A percentile compares a stretch with the other conserved stretches of the same genome.
Conservation (phyloP, 2,113 vertebrate species). For the Ceyx melanurus region DNA sequence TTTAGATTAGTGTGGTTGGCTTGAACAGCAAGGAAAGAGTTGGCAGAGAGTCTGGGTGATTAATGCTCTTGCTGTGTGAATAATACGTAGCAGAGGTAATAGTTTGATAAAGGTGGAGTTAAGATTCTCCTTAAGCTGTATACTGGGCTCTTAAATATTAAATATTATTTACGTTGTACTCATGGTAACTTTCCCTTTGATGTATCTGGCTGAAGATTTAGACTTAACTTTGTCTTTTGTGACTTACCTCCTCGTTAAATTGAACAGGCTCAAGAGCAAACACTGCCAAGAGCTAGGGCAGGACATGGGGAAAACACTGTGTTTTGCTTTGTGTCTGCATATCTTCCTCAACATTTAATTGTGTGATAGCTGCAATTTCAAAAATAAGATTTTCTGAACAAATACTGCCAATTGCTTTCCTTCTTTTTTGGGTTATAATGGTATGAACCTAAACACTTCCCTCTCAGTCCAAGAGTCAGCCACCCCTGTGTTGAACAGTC, state of each 20-base stretch:
- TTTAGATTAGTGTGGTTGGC: background rate
- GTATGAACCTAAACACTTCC: background rate
- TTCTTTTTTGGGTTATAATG: background rate
- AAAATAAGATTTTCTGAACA: background rate
- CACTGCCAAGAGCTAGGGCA: background rate
- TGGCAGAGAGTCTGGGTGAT: background rate
- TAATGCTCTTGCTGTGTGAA: background rate
- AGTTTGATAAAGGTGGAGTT: constrained; percentile 4
- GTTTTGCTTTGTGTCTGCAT: background rate
- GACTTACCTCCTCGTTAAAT: background rate
- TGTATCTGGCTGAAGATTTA: background rate
- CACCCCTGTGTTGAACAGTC: background rate
- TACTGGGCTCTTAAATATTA: background rate
- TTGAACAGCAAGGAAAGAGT: background rate
- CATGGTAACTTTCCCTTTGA: background rate
- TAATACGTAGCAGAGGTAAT: background rate
- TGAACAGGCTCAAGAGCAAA: background rate
- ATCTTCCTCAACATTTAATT: background rate
- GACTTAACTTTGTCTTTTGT: background rate
- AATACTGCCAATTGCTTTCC: background rate
- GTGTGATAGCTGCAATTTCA: background rate
- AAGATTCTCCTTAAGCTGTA: background rate
- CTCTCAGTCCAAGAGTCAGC: background rate
- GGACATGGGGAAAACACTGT: background rate
- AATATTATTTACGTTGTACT: background rate